Evolutionary conservation across 1,140 invertebrate genomes (phyloP).

Genomic region (Glomeris maerens): DNA sequence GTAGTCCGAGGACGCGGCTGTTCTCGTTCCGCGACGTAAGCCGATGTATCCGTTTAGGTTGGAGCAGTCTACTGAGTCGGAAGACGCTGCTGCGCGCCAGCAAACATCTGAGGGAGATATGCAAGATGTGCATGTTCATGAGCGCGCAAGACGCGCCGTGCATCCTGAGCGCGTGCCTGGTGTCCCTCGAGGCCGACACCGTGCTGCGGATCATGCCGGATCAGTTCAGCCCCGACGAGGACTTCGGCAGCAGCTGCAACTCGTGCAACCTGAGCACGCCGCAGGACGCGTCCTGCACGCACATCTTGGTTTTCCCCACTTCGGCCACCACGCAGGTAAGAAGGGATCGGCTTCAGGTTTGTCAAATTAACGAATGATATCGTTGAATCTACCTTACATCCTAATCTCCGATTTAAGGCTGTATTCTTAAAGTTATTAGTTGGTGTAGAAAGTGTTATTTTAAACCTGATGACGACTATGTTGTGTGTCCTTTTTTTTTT

Average conservation of each 20-base stretch:
- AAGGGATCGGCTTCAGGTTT: too few species aligned
- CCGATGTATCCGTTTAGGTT: conserved; percentile 39
- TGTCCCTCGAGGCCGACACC: conserved; percentile 90
- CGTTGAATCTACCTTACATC: too few species aligned
- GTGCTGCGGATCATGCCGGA: conserved; percentile 86
- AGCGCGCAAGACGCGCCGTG: conserved; percentile 66
- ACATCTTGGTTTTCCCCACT: conserved; percentile 97
- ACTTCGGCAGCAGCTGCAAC: conserved; percentile 50
- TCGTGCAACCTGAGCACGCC: conserved; percentile 54
- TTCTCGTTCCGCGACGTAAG: neutral
- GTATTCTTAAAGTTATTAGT: conserved; percentile 8
- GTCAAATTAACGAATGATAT: conserved; percentile 18
- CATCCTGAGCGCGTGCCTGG: conserved; percentile 90
- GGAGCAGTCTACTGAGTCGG: conserved; percentile 81
- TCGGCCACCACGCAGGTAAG: conserved; percentile 84
- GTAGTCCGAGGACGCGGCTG: neutral
- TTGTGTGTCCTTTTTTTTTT: conserved; percentile 20
- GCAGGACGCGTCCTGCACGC: conserved; percentile 88
- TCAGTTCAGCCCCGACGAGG: conserved; percentile 65
- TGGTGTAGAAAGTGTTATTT: neutral
- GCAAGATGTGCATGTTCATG: conserved; percentile 67
- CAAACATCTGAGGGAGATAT: conserved; percentile 75
- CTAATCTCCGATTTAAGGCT: conserved; percentile 7
- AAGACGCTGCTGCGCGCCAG: conserved; percentile 78
- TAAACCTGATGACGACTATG: too few species aligned